Percentiles rank a stretch among this genome's conserved stretches.
Evolutionary conservation across 1,140 invertebrate genomes (phyloP).

Genomic region (Aricia agestis): DNA sequence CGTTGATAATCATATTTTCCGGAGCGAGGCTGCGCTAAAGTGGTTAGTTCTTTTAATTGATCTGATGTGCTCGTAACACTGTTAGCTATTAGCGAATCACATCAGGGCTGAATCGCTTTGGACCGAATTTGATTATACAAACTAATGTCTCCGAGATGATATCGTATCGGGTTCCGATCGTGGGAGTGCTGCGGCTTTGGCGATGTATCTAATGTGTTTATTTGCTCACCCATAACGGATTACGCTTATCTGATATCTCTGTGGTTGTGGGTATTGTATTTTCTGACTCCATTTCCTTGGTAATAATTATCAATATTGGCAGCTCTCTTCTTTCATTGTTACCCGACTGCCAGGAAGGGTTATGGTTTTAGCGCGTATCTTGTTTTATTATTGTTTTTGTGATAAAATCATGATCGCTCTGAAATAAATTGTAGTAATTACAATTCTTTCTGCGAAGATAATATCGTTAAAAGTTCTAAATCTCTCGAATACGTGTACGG

Average conservation of each 20-base stretch:
- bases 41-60: background rate
- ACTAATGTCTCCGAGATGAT: background rate
- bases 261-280: background rate
- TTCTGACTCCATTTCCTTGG: background rate
- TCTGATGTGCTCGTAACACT: background rate
- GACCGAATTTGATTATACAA: background rate
- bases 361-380: too few species aligned
- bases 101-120: background rate
- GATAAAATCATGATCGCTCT: background rate
- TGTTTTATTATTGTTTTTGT: background rate
- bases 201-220: background rate
- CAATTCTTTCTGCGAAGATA: background rate
- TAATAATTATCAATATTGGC: background rate
- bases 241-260: slow-evolving; percentile 1
- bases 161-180: background rate
- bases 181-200: background rate
- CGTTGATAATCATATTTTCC: background rate
- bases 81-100: background rate
- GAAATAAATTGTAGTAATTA: background rate
- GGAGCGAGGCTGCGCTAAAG: background rate
- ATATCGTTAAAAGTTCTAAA: slow-evolving; percentile 3
- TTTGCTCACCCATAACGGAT: background rate
- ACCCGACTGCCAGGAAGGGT: too few species aligned
- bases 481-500: background rate
- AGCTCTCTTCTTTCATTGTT: background rate